Evolutionary conservation across 1,140 invertebrate species (phyloP).

Genomic region (Sinella curviseta): DNA sequence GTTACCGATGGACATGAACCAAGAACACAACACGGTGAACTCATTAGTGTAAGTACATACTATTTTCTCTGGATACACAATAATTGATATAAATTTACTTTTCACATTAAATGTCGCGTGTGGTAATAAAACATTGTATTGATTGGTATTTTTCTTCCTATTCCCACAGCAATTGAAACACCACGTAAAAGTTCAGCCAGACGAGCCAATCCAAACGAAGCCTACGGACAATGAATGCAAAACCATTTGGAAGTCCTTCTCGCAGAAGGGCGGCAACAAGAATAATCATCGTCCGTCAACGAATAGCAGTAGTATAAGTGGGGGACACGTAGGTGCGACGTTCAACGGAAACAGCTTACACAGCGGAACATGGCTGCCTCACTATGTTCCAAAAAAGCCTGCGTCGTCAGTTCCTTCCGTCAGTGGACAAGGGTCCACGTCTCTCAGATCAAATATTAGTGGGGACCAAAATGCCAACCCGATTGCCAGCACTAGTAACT

Average conservation of each 20-base stretch:
- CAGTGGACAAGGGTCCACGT: background rate
- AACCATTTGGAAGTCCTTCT: background rate
- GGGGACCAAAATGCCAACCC: slow-evolving; percentile 21
- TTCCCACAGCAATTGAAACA: background rate
- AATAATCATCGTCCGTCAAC: background rate
- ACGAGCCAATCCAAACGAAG: background rate
- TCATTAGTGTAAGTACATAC: background rate
- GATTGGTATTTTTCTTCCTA: no score
- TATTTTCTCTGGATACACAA: background rate
- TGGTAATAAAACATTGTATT: no score
- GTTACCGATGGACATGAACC: background rate
- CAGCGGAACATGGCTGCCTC: background rate
- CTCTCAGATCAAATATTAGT: background rate
- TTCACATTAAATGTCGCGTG: no score
- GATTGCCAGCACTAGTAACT: background rate
- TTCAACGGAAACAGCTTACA: background rate
- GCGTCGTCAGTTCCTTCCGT: no score
- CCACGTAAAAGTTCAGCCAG: slow-evolving; percentile 4
- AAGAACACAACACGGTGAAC: background rate
- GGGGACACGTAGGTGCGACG: background rate
- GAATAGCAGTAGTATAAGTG: background rate
- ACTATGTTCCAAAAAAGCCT: background rate
- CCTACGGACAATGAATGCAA: background rate
- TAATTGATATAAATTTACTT: background rate
- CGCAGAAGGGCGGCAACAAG: background rate